These are phyloP conservation scores for Lamellibrachia luymesi DNA, from an alignment of 1,140 invertebrate genomes.

Conservation along the genomic window DNA sequence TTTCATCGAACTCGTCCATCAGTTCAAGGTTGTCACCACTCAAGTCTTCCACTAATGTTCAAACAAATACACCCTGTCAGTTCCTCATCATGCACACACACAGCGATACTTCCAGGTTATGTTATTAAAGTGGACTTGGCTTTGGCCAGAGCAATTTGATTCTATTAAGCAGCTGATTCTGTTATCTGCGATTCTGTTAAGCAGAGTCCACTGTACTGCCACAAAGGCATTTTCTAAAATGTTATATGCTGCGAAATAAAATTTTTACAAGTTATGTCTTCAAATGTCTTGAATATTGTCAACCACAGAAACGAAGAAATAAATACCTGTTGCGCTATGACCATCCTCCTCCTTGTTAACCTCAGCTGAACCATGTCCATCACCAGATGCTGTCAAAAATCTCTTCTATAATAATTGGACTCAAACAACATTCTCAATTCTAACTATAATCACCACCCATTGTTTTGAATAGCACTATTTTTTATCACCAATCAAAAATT, in stretches of 20 bases:
- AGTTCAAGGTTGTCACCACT: not conserved
- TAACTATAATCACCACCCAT: not conserved
- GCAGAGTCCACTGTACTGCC: no score
- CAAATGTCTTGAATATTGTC: not conserved
- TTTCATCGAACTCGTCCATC: not conserved
- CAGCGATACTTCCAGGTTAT: not conserved
- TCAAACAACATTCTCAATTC: not conserved
- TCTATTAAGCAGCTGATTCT: not conserved
- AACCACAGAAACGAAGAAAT: not conserved
- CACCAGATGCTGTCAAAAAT: not conserved
- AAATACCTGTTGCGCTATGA: not conserved
- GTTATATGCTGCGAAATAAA: no score
- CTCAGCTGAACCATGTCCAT: not conserved
- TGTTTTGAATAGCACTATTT: not conserved
- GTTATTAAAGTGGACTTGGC: not conserved
- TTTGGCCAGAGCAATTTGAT: not conserved
- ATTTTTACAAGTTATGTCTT: not conserved
- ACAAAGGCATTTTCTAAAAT: no score
- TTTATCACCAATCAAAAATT: not conserved
- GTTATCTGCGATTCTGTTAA: not conserved
- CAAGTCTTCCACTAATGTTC: not conserved
- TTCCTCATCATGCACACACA: not conserved
- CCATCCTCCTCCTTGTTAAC: not conserved
- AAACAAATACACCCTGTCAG: not conserved
- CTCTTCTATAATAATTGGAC: not conserved